Percentiles rank a stretch among this genome's conserved stretches.
phyloP scores from a whole-genome alignment of 2,888 invertebrate species.

The Lysandra bellargus region DNA sequence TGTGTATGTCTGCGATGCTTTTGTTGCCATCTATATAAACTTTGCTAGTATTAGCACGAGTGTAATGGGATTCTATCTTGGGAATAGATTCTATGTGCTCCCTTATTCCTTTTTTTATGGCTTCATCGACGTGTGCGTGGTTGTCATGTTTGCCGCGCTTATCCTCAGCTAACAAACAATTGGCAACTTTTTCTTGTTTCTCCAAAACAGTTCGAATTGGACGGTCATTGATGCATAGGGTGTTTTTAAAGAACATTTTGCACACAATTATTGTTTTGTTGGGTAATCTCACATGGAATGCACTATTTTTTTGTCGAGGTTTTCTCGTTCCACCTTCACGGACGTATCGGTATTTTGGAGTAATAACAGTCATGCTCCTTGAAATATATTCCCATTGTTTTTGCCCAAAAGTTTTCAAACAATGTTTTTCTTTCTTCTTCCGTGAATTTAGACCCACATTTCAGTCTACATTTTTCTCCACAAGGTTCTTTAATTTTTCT shows the following conservation, averaged over 20 bases:
- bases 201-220: conserved; percentile 40
- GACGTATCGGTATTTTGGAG: conserved; percentile 23
- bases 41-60: conserved; percentile 32
- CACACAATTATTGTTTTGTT: conserved; percentile 36
- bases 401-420: conserved; percentile 3
- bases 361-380: background rate
- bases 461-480: background rate
- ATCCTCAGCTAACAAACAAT: background rate
- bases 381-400: conserved; percentile 4
- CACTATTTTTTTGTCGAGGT: conserved; percentile 23
- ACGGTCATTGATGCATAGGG: conserved; percentile 41
- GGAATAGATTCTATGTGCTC: conserved; percentile 33
- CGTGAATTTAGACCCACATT: background rate
- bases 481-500: background rate
- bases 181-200: conserved; percentile 30
- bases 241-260: conserved; percentile 41
- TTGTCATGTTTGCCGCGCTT: background rate
- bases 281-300: conserved; percentile 21
- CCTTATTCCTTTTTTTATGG: background rate
- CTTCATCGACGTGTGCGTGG: background rate
- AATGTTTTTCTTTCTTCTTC: background rate
- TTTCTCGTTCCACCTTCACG: conserved; percentile 6
- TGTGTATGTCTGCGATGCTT: conserved; percentile 24
- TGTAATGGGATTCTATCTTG: conserved; percentile 38
- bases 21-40: conserved; percentile 16